A percentile compares a stretch with the other conserved stretches of the same genome.
These are phyloP conservation scores for Neosalanx taihuensis DNA, from an alignment of 2,797 vertebrate genomes.

Conservation along the genomic window DNA sequence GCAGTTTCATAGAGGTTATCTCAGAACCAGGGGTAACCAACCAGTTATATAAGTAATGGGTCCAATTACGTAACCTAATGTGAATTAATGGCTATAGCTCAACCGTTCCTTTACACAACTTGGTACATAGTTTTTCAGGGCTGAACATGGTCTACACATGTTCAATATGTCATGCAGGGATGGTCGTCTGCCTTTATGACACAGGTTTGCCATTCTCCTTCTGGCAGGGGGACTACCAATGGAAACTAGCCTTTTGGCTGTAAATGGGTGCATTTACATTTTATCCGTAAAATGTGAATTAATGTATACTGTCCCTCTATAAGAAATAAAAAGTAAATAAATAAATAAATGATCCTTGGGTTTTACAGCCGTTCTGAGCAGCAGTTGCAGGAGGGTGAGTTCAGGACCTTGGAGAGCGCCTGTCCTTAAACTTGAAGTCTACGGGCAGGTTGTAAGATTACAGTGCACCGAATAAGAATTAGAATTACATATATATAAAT, in stretches of 20 bases:
- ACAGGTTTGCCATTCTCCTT: slow-evolving; percentile 2
- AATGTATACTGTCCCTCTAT: too few relatives aligned
- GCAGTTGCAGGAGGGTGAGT: slow-evolving; percentile 29
- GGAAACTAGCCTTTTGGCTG: too few relatives aligned
- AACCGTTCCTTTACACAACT: slow-evolving; percentile 15
- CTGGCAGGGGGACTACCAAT: too few relatives aligned
- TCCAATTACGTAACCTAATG: slow-evolving; percentile 28
- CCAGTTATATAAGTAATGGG: slow-evolving; percentile 32
- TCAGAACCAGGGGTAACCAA: slow-evolving; percentile 30
- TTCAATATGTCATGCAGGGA: slow-evolving; percentile 4
- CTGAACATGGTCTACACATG: slow-evolving; percentile 3
- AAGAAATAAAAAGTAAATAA: too few relatives aligned
- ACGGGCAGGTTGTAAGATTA: background rate
- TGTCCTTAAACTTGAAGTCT: slow-evolving; percentile 17
- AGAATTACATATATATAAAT: background rate
- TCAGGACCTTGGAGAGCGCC: slow-evolving; percentile 67
- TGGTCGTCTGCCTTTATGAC: slow-evolving; percentile 27
- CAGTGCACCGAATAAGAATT: background rate
- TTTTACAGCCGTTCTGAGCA: slow-evolving; percentile 14
- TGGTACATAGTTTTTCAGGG: slow-evolving; percentile 8
- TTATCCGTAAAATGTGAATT: too few relatives aligned
- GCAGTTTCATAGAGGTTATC: slow-evolving; percentile 36
- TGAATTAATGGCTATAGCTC: slow-evolving; percentile 31
- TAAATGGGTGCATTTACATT: too few relatives aligned
- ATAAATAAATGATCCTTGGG: slow-evolving; percentile 4